Conservation (phyloP, 1,140 invertebrate genomes). For the Cherax destructor region DNA sequence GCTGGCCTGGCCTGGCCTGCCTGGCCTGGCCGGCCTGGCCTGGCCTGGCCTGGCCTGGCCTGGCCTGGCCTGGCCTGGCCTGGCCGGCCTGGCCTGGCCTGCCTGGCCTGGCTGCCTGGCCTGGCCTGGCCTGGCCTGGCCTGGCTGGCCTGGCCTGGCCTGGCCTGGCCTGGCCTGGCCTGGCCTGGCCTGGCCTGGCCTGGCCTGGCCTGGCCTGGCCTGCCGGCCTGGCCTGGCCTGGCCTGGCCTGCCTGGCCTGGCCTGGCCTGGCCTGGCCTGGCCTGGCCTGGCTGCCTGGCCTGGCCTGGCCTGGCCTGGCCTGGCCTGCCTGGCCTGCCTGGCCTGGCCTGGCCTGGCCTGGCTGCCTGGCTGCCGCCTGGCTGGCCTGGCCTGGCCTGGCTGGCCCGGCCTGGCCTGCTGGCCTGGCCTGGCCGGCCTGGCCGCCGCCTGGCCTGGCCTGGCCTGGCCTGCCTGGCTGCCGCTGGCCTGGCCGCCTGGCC, state of each 20-base stretch:
- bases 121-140: too few species aligned
- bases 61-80: constrained; percentile 67
- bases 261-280: too few species aligned
- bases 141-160: too few species aligned
- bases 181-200: constrained; percentile 72
- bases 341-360: constrained; percentile 24
- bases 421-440: not conserved
- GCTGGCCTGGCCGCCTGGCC: constrained; percentile 66
- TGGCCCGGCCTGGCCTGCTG: too few species aligned
- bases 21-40: too few species aligned
- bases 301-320: constrained; percentile 36
- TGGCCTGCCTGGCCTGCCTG: too few species aligned
- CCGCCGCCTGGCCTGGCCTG: constrained; percentile 61
- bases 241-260: too few species aligned
- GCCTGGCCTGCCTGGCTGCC: constrained; percentile 71
- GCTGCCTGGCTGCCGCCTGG: not conserved
- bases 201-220: constrained; percentile 72
- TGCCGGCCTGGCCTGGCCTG: constrained; percentile 55
- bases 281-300: too few species aligned
- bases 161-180: constrained; percentile 71
- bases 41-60: constrained; percentile 33
- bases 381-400: too few species aligned
- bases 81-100: too few species aligned
- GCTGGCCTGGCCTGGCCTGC: too few species aligned
- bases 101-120: too few species aligned